These are phyloP conservation scores for Diplazon laetatorius DNA, from an alignment of 2,888 invertebrate genomes.

Conservation along the genomic window DNA sequence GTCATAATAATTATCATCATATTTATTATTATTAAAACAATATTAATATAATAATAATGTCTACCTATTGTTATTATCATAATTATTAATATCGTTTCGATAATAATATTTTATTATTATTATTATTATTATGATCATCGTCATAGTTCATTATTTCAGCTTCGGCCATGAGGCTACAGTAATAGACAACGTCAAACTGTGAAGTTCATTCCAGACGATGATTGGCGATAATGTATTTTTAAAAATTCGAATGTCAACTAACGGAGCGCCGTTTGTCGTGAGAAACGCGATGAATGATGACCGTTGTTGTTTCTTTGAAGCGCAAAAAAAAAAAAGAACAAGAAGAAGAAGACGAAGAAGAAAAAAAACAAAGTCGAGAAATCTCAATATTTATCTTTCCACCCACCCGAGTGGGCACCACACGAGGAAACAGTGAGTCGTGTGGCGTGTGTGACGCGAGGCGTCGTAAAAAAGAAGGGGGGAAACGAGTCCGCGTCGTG, in stretches of 20 bases:
- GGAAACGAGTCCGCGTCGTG: constrained; percentile 43
- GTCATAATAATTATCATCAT: neutral
- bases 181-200: too few species aligned
- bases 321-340: constrained; percentile 36
- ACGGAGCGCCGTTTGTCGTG: constrained; percentile 42
- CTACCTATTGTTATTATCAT: neutral
- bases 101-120: neutral
- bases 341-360: constrained; percentile 15
- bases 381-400: constrained; percentile 76
- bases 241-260: constrained; percentile 21
- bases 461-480: constrained; percentile 61
- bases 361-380: constrained; percentile 64
- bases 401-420: constrained; percentile 68
- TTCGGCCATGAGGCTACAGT: too few species aligned
- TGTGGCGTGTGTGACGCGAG: constrained; percentile 54
- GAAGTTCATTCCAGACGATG: constrained; percentile 9
- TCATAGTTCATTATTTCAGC: neutral
- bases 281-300: constrained; percentile 56
- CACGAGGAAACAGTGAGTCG: constrained; percentile 52
- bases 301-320: constrained; percentile 52
- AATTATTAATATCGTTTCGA: too few species aligned
- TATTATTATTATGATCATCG: neutral
- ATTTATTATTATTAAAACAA: too few species aligned
- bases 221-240: constrained; percentile 52
- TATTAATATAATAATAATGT: neutral